These are phyloP conservation scores for Cynaeus angustus DNA, from an alignment of 2,888 invertebrate genomes.

Conservation along the genomic window DNA sequence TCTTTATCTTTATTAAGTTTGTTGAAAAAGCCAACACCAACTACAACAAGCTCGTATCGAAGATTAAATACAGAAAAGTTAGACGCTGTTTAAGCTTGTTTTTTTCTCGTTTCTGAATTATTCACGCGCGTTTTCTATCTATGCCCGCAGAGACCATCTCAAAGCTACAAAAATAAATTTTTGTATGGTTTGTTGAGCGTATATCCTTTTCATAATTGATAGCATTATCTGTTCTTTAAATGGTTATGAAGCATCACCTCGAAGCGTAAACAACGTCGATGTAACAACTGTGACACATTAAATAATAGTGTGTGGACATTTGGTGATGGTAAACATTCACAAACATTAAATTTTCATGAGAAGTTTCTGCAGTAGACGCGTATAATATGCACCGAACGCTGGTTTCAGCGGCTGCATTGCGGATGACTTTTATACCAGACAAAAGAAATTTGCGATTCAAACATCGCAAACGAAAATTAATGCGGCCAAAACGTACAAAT, in stretches of 20 bases:
- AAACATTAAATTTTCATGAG: constrained; percentile 55
- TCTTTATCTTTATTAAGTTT: constrained; percentile 45
- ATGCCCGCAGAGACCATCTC: constrained; percentile 2
- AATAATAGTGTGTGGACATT: constrained; percentile 48
- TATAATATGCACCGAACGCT: constrained; percentile 51
- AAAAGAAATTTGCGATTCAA: constrained; percentile 52
- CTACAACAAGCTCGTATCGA: constrained; percentile 35
- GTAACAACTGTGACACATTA: constrained; percentile 45
- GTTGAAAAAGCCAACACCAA: constrained; percentile 40
- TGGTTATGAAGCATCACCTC: constrained; percentile 11
- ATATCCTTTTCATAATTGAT: neutral
- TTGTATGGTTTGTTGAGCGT: neutral
- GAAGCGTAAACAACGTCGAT: constrained; percentile 22
- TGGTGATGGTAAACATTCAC: constrained; percentile 52
- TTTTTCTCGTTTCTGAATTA: constrained; percentile 22
- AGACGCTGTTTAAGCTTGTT: constrained; percentile 23
- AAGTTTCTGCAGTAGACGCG: constrained; percentile 48
- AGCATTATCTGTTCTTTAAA: constrained; percentile 4
- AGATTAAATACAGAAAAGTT: constrained; percentile 40
- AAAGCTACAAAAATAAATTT: constrained; percentile 8
- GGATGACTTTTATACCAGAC: constrained; percentile 51
- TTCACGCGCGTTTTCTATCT: constrained; percentile 20
- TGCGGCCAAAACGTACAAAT: constrained; percentile 42
- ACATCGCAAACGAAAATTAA: constrained; percentile 52
- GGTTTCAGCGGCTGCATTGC: constrained; percentile 54